phyloP scores from a whole-genome alignment of 2,797 vertebrate species.

The Acanthornis magna region DNA sequence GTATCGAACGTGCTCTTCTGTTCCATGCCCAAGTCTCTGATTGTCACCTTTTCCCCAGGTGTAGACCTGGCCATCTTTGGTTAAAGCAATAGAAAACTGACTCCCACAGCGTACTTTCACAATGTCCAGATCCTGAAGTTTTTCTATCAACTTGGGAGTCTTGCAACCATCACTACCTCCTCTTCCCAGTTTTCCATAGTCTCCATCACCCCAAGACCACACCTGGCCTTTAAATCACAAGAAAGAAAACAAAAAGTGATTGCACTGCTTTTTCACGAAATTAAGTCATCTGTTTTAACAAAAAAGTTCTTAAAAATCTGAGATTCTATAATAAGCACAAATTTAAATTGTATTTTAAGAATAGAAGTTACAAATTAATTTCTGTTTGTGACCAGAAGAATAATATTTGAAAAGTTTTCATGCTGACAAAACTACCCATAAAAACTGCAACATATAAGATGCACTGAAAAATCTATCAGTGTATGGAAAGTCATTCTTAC shows the following conservation, averaged over 20 bases:
- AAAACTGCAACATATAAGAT: neutral
- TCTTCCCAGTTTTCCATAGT: constrained; percentile 95
- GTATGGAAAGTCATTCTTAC: neutral
- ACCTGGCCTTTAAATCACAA: constrained; percentile 85
- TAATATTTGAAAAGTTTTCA: neutral
- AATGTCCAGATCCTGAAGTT: constrained; percentile 93
- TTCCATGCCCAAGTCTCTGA: constrained; percentile 95
- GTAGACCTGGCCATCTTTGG: constrained; percentile 96
- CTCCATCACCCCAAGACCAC: constrained; percentile 99
- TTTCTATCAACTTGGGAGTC: constrained; percentile 94
- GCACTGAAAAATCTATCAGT: neutral
- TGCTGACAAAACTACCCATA: neutral
- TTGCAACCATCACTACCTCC: constrained; percentile 98
- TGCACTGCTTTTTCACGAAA: neutral
- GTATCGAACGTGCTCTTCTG: constrained; percentile 95
- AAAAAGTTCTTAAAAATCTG: neutral
- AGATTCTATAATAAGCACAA: neutral
- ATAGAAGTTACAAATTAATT: neutral
- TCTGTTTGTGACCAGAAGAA: neutral
- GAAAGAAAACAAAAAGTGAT: neutral
- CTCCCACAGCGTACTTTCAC: constrained; percentile 95
- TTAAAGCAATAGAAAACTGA: constrained; percentile 94
- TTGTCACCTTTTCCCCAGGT: constrained; percentile 99
- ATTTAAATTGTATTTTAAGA: neutral
- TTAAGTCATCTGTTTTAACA: neutral